Evolutionary conservation across 1,140 invertebrate genomes (phyloP).

Genomic region (Drosophila baimaii): DNA sequence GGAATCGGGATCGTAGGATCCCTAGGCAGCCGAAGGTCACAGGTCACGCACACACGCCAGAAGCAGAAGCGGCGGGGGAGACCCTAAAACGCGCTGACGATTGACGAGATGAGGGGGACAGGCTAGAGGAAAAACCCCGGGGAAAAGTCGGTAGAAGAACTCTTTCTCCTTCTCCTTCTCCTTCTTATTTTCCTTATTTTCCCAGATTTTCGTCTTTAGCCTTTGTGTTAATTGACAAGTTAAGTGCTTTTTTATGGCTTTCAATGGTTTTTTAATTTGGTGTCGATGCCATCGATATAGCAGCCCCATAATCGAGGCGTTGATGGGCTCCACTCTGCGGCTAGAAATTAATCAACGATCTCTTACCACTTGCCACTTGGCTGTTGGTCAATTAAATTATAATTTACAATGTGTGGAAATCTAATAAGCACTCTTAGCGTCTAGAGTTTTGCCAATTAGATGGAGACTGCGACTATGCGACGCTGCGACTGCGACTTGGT

Average conservation of each 20-base stretch:
- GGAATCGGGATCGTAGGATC: not conserved
- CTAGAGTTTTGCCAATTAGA: slow-evolving; percentile 40
- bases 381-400: slow-evolving; percentile 68
- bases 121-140: slow-evolving; percentile 38
- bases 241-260: slow-evolving; percentile 82
- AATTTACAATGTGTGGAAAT: slow-evolving; percentile 75
- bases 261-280: slow-evolving; percentile 81
- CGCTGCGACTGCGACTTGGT: not conserved
- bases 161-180: not conserved
- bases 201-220: slow-evolving; percentile 24
- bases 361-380: slow-evolving; percentile 29
- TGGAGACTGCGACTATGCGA: not conserved
- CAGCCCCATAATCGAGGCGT: slow-evolving; percentile 50
- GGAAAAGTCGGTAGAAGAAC: slow-evolving; percentile 53
- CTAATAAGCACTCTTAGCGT: slow-evolving; percentile 48
- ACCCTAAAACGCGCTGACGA: slow-evolving; percentile 69
- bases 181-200: slow-evolving; percentile 9
- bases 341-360: slow-evolving; percentile 66
- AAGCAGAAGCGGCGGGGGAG: slow-evolving; percentile 17
- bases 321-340: slow-evolving; percentile 52
- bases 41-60: slow-evolving; percentile 55
- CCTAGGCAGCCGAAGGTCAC: slow-evolving; percentile 41
- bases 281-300: slow-evolving; percentile 70
- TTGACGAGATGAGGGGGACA: slow-evolving; percentile 48
- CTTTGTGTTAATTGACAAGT: slow-evolving; percentile 79